Evolutionary conservation across 2,113 vertebrate species (phyloP).

Genomic region (Perccottus glenii): DNA sequence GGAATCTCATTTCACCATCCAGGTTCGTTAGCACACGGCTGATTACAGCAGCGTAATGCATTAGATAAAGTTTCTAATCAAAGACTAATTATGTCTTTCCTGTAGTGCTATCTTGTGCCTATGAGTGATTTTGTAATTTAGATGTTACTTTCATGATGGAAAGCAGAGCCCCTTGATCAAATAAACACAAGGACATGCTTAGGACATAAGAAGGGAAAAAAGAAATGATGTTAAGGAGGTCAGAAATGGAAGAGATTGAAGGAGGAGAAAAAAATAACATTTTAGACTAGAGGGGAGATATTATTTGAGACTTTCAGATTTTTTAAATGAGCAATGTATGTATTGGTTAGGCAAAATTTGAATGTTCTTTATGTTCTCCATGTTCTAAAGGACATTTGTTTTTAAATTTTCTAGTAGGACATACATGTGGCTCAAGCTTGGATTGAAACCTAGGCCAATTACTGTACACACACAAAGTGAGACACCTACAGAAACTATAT

Average conservation of each 20-base stretch:
- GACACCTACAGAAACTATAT: no score
- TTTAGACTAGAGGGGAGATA: background rate
- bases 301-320: no score
- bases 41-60: slow-evolving; percentile 59
- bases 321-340: no score
- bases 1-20: slow-evolving; percentile 60
- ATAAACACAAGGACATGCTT: slow-evolving; percentile 50
- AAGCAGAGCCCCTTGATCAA: slow-evolving; percentile 47
- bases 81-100: slow-evolving; percentile 73
- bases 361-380: no score
- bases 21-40: slow-evolving; percentile 56
- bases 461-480: no score
- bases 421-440: no score
- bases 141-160: slow-evolving; percentile 48
- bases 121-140: slow-evolving; percentile 63
- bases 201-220: slow-evolving; percentile 21
- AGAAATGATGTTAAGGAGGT: slow-evolving; percentile 31
- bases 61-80: slow-evolving; percentile 74
- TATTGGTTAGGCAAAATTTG: no score
- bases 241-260: slow-evolving; percentile 14
- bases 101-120: slow-evolving; percentile 55
- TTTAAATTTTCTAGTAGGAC: no score
- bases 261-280: slow-evolving; percentile 3
- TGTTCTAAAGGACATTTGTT: no score
- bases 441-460: no score